A percentile compares a stretch with the other conserved stretches of the same genome.
Conservation (phyloP, 64 coral and sea anemone genomes). For the Montipora efflorescens region DNA sequence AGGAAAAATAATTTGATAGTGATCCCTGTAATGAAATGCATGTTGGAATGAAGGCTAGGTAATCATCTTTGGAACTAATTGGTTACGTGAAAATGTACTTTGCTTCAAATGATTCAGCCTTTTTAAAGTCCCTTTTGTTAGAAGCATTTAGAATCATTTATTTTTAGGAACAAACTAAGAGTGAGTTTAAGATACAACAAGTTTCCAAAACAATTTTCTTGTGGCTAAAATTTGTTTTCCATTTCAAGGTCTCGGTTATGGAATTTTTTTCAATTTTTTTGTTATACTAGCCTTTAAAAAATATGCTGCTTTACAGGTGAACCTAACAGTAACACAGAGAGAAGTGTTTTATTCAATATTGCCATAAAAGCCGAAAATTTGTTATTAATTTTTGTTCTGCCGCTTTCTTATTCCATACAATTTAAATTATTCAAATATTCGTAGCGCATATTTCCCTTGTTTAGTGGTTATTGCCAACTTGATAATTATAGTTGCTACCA, state of each 20-base stretch:
- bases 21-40: neutral
- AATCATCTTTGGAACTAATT: neutral
- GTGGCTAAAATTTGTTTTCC: neutral
- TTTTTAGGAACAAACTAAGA: too few relatives aligned
- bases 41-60: slow-evolving; percentile 24
- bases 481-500: too few relatives aligned
- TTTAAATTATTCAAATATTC: too few relatives aligned
- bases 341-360: neutral
- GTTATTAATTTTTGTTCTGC: too few relatives aligned
- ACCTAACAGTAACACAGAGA: neutral
- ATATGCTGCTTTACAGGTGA: slow-evolving; percentile 13
- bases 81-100: neutral
- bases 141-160: too few relatives aligned
- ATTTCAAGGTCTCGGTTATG: neutral
- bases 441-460: too few relatives aligned
- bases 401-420: too few relatives aligned
- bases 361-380: neutral
- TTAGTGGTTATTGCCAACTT: too few relatives aligned
- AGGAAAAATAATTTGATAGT: neutral
- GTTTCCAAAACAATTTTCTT: neutral
- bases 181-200: neutral
- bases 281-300: slow-evolving; percentile 13
- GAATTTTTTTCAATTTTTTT: neutral
- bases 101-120: neutral
- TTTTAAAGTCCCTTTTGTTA: too few relatives aligned